Base-by-base conservation (phyloP, 2,888 invertebrate genomes). In the Desoria tigrina region DNA sequence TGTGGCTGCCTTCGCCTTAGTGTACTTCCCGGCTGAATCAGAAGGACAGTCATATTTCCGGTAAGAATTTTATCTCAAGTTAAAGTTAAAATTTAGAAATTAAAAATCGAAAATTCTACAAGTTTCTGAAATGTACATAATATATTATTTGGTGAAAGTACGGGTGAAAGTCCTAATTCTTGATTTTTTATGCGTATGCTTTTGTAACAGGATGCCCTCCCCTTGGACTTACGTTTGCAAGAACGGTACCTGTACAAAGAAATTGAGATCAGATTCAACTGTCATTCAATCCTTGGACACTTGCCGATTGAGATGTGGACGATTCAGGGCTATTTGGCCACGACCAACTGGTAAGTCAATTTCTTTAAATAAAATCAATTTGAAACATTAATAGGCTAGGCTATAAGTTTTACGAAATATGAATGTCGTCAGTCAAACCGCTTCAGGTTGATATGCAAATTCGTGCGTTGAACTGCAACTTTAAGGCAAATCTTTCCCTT, bases 241-340 rank as follows among this genome's bases (percentile, higher is more conserved):
- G 62, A 75, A 75, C 57, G 75, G 75, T 58, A 75, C 75, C 26
- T 75, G 75, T 67, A 70, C 74, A 54, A 75, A 75, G 66, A 75
- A 75, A 58, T 58, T 75, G 28, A 51, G 75, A 56, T 74, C 74
- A 59, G 75, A 75, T 54, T 75, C 75, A 6, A 75, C 75, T 18
- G 75, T 75, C 16, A 75, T 75, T 71, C 69, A 77, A 65, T 86
- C 75, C 61, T 79, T 88, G 71, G 84, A 85, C 66, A 81, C 86
- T 45, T 90, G 90, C 75, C 83, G 88, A 23, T 81, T 89, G 6
- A 85, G 86, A 0, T 90, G 90, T 74, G 88, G 88, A 0, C 80
- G 83, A 39, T 86, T 84, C 75, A 88, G 89, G 0, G 83, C 86
- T 0, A 81, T 89, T 18, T 90, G 89, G 89, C 90, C 90, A 0